Evolutionary conservation across 2,888 invertebrate genomes (phyloP), one percentile per base, ranked within the genome.

Genomic region (Eupsilia transversa): DNA sequence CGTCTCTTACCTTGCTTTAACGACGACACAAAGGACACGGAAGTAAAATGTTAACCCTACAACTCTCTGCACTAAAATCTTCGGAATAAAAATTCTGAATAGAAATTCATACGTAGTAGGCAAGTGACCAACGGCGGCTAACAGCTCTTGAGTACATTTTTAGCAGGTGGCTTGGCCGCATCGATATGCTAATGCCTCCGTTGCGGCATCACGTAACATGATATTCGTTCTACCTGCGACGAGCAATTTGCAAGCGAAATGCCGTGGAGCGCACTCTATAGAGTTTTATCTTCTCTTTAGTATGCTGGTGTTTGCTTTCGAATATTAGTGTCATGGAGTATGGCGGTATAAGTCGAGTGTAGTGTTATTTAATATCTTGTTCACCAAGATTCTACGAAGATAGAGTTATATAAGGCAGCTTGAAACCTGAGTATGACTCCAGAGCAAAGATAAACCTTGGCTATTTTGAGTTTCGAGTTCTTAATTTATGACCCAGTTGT

Each of bases 191-290:
- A 93, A 93, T 90, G 84, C 85, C 80, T 79, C 80, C 72, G 79
- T 86, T 79, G 88, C 83, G 84, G 86, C 86, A 87, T 88, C 87
- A 90, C 90, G 92, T 90, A 91, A 93, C 91, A 84, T 88, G 91
- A 92, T 91, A 92, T 90, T 88, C 91, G 86, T 83, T 90, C 89
- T 90, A 89, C 90, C 90, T 91, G 89, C 86, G 89, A 86, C 88
- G 89, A 88, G 90, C 92, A 92, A 93, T 93, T 94, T 93, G 93
- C 93, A 93, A 93, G 93, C 89, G 89, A 92, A 93, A 93, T 93
- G 88, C 89, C 84, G 79, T 80, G 83, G 84, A 85, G 85, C 88
- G 81, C 67, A 49, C 73, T 81, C 80, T 82, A 72, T 84, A 81
- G 68, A 86, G 70, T 83, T 88, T 86, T 85, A 84, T 86, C 74